Conservation (phyloP, 2,888 invertebrate genomes). For the Agrilus cyanescens region DNA sequence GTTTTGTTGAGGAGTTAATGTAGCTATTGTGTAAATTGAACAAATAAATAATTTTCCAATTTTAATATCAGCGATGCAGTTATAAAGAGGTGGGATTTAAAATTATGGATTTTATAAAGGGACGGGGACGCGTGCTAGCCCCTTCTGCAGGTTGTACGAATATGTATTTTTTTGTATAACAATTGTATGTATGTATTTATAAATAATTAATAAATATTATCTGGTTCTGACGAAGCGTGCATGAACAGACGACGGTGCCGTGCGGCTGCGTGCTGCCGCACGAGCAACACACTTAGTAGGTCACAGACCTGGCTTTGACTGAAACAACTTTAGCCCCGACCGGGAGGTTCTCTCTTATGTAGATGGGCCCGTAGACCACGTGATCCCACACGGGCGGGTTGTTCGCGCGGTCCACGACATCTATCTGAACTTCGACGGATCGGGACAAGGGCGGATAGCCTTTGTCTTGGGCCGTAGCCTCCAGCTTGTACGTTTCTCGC, state of each 20-base stretch:
- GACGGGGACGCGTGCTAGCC: slow-evolving; percentile 51
- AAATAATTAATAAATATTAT: slow-evolving; percentile 1
- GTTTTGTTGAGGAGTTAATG: too few relatives aligned
- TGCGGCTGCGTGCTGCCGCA: slow-evolving; percentile 35
- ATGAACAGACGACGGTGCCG: slow-evolving; percentile 37
- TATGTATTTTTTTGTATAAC: slow-evolving; percentile 9
- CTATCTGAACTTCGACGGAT: slow-evolving; percentile 96
- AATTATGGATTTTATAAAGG: slow-evolving; percentile 4
- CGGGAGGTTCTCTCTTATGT: slow-evolving; percentile 95
- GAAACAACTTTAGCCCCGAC: slow-evolving; percentile 96
- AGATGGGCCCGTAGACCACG: slow-evolving; percentile 92
- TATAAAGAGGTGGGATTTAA: too few relatives aligned
- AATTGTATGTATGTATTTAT: not conserved
- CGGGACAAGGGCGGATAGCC: slow-evolving; percentile 90
- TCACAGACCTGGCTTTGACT: slow-evolving; percentile 96
- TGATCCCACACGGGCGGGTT: slow-evolving; percentile 97
- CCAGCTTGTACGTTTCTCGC: slow-evolving; percentile 97
- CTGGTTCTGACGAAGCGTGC: slow-evolving; percentile 32
- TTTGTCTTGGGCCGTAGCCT: slow-evolving; percentile 97
- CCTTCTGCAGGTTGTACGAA: slow-evolving; percentile 39
- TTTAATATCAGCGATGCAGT: too few relatives aligned
- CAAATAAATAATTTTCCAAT: too few relatives aligned
- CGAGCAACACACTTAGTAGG: slow-evolving; percentile 25
- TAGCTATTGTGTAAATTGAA: too few relatives aligned
- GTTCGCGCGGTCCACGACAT: slow-evolving; percentile 96